Conservation (phyloP, 2,797 vertebrate species). For the Hippoglossus hippoglossus region DNA sequence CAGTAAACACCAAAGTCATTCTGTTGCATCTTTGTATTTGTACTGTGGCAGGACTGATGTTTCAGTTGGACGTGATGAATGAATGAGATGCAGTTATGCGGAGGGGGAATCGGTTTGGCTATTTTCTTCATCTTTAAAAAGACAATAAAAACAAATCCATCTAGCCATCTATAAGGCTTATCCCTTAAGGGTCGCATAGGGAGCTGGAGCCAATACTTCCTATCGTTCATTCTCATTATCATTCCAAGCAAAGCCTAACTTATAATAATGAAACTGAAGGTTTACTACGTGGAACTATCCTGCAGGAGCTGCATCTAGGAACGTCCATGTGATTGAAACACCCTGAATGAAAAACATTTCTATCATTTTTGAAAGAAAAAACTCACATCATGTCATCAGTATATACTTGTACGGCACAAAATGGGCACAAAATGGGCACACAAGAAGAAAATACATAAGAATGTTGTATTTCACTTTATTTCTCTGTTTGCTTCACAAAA, state of each 20-base stretch:
- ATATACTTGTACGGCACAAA: too few relatives aligned
- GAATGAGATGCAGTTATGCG: neutral
- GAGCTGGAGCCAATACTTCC: too few relatives aligned
- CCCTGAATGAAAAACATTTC: neutral
- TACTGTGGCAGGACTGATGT: neutral
- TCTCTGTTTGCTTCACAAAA: conserved; percentile 22
- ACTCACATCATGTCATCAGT: too few relatives aligned
- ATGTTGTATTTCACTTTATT: neutral
- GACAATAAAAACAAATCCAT: neutral
- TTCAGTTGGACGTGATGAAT: neutral
- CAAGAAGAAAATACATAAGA: too few relatives aligned
- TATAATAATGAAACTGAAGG: too few relatives aligned
- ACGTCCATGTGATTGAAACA: too few relatives aligned
- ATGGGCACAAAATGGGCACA: too few relatives aligned
- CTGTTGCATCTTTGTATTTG: neutral
- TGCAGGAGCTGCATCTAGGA: neutral
- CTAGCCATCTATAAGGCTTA: too few relatives aligned
- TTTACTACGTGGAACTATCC: neutral
- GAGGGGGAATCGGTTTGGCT: neutral
- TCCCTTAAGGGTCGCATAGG: too few relatives aligned
- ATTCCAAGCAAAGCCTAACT: too few relatives aligned
- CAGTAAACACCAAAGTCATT: neutral
- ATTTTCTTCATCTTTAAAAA: neutral
- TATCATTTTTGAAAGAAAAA: too few relatives aligned
- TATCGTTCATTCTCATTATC: too few relatives aligned